Conservation (phyloP, 2,888 invertebrate genomes). For the Philereme vetulata region DNA sequence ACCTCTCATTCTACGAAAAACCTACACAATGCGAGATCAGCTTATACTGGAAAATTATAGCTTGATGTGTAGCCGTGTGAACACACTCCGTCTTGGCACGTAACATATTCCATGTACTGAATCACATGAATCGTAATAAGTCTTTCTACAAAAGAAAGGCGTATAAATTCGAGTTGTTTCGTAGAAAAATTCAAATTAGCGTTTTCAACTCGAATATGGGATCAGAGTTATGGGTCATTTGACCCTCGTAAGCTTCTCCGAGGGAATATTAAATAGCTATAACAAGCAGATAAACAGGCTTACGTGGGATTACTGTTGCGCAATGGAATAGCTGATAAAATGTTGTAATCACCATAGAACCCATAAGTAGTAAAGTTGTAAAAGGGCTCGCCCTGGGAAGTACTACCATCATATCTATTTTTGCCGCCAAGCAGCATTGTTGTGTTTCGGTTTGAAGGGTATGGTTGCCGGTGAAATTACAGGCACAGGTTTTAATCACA, state of each 20-base stretch:
- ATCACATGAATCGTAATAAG: conserved; percentile 59
- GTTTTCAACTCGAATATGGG: conserved; percentile 54
- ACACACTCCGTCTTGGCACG: conserved; percentile 28
- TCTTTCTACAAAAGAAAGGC: conserved; percentile 58
- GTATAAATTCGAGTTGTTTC: conserved; percentile 63
- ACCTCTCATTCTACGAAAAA: no score
- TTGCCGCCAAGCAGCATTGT: no score
- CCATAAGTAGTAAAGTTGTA: background rate
- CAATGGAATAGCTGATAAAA: conserved; percentile 27
- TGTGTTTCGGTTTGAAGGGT: no score
- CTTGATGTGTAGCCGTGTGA: no score
- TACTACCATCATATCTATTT: no score
- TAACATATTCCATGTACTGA: conserved; percentile 40
- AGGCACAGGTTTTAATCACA: no score
- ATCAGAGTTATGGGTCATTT: conserved; percentile 71
- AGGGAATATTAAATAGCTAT: conserved; percentile 68
- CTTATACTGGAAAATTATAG: no score
- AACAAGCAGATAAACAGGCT: conserved; percentile 45
- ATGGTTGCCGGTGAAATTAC: no score
- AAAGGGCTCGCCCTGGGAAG: no score
- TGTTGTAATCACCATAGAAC: conserved; percentile 27
- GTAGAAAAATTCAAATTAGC: conserved; percentile 69
- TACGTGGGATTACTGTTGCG: conserved; percentile 41
- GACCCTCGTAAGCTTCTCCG: conserved; percentile 60
- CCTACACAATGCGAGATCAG: no score